phyloP scores from a whole-genome alignment of 2,888 invertebrate genomes.

The Hyposoter didymator region DNA sequence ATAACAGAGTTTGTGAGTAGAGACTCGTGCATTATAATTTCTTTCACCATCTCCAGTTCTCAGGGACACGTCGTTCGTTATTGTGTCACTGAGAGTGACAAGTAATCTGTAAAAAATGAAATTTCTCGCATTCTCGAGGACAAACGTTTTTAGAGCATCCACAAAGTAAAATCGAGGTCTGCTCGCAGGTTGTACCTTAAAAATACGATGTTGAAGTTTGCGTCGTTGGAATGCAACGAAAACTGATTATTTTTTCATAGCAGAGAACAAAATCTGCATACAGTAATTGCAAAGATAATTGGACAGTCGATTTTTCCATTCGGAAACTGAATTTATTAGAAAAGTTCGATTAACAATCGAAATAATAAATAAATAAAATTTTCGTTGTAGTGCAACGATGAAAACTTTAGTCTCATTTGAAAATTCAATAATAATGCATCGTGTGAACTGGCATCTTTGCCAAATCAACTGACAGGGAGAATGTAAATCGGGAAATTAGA shows the following conservation, averaged over 20 bases:
- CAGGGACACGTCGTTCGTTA: background rate
- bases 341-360: no score
- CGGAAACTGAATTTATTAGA: no score
- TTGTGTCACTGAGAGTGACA: conserved; percentile 8
- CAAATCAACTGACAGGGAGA: background rate
- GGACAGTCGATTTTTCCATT: no score
- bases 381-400: no score
- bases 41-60: background rate
- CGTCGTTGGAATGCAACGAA: no score
- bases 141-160: background rate
- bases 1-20: background rate
- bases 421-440: background rate
- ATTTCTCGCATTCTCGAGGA: background rate
- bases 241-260: no score
- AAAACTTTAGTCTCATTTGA: no score
- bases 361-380: no score
- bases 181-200: background rate
- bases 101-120: conserved; percentile 18
- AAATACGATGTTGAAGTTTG: background rate
- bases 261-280: no score
- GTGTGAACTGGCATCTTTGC: background rate
- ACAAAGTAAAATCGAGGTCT: background rate
- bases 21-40: background rate
- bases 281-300: no score
- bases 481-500: no score